Conservation (phyloP, 2,888 invertebrate genomes). For the Steinernema scapterisci region DNA sequence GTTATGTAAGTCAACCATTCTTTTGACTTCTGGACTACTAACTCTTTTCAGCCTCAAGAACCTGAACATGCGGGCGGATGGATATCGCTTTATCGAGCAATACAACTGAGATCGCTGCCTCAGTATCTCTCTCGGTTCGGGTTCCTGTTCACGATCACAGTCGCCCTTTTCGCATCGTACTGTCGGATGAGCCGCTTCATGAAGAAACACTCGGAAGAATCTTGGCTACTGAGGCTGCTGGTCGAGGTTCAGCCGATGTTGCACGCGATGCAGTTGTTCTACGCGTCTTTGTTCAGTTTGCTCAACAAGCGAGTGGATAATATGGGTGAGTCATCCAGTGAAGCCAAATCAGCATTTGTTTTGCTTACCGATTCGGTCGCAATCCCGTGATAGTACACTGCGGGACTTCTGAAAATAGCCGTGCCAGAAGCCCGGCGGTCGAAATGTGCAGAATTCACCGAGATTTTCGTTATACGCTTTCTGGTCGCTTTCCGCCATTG, state of each 20-base stretch:
- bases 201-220: not conserved
- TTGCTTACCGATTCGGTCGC: too few relatives aligned
- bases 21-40: not conserved
- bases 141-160: not conserved
- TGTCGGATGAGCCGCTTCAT: conserved; percentile 8
- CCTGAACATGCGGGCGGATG: not conserved
- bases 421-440: too few relatives aligned
- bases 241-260: conserved; percentile 2
- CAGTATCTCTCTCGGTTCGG: not conserved
- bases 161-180: not conserved
- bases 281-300: not conserved
- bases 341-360: too few relatives aligned
- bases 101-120: not conserved
- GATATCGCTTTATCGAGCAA: not conserved
- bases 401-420: too few relatives aligned
- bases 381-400: too few relatives aligned
- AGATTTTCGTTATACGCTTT: not conserved
- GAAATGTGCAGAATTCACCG: too few relatives aligned
- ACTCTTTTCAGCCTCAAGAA: not conserved
- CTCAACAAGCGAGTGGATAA: not conserved
- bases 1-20: not conserved
- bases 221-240: not conserved
- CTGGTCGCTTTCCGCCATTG: too few relatives aligned
- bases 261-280: not conserved
- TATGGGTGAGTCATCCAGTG: not conserved